Base-by-base conservation (phyloP, 2,113 vertebrate genomes). In the Pseudorectes ferrugineus region DNA sequence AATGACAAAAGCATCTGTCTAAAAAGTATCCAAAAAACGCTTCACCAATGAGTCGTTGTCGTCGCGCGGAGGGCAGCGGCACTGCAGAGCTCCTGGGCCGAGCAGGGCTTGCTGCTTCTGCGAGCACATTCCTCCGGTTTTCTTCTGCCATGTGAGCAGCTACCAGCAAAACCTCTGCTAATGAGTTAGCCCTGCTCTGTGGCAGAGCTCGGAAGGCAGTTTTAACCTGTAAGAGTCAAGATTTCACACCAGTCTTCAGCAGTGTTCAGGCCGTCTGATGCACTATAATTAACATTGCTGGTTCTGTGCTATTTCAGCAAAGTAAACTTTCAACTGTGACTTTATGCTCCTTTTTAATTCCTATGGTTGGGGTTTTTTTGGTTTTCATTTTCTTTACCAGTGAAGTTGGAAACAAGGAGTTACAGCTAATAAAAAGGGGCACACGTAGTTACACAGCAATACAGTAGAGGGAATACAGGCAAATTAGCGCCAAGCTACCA, bases 391-490 rank as follows among this genome's bases (percentile, higher is more conserved):
- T 76, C 48, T 79, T 72, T 76, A 59, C 79, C 89, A 77, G 74
- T 82, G 71, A 78, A 68, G 79, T 40, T 77, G 72, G 93, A 93
- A 83, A 90, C 68, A 75, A 88, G 92, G 73, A 59, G 42, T 83
- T 59, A 89, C 51, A 75, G 67, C 92, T 91, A 85, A 95, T 66
- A 90, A 94, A 89, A 87, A 88, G 81, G 96, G 97, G 79, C 91
- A 93, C 95, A 94, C 28, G 1, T 68, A 92, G 72, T 90, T 93
- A 95, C 95, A 96, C 93, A 84, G 24, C 78, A 74, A 85, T 77
- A 95, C 97, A 95, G 96, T 65, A 96, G 94, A 91, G 78, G 90
- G 94, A 94, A 72, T 70, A 88, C 62, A 79, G 48, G 54, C 25
- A 77, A 79, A 94, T 79, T 33, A 63, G 81, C 11, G 88, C 63